phyloP scores from a whole-genome alignment of 2,797 vertebrate species.

The Crenichthys baileyi region DNA sequence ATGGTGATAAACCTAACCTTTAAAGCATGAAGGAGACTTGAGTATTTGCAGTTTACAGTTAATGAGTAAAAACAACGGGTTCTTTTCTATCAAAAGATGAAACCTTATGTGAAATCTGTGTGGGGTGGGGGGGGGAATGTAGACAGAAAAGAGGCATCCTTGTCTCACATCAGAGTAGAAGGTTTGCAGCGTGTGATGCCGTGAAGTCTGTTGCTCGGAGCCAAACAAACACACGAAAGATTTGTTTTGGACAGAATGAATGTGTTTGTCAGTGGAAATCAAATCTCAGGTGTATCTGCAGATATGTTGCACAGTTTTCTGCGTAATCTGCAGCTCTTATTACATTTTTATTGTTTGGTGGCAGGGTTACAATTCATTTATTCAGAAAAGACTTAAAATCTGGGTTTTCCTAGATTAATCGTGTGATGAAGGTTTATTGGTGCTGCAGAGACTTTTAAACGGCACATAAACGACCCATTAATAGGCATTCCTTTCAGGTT shows the following conservation, averaged over 20 bases:
- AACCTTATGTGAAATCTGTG: not conserved
- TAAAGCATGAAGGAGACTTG: not conserved
- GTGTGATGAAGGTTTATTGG: constrained; percentile 9
- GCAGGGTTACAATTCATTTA: not conserved
- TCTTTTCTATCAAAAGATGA: not conserved
- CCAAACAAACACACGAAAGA: constrained; percentile 1
- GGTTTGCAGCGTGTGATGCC: constrained; percentile 16
- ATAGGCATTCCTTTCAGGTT: constrained; percentile 12
- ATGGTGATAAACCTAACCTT: not conserved
- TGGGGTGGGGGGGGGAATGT: not conserved
- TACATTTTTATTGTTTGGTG: constrained; percentile 20
- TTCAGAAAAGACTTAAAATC: not conserved
- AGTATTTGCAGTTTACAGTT: constrained; percentile 17
- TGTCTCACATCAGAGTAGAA: constrained; percentile 18
- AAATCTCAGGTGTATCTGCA: constrained; percentile 60
- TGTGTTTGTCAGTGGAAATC: constrained; percentile 22
- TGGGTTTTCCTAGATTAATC: not conserved
- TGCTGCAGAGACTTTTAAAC: constrained; percentile 11
- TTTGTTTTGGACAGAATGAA: not conserved
- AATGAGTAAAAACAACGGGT: not conserved
- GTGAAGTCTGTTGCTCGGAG: constrained; percentile 23
- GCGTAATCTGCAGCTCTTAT: constrained; percentile 17
- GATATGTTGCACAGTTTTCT: constrained; percentile 12
- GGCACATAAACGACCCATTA: not conserved
- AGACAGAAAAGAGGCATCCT: not conserved